phyloP scores from a whole-genome alignment of 2,113 vertebrate genomes.

The Microcebus jonahi region DNA sequence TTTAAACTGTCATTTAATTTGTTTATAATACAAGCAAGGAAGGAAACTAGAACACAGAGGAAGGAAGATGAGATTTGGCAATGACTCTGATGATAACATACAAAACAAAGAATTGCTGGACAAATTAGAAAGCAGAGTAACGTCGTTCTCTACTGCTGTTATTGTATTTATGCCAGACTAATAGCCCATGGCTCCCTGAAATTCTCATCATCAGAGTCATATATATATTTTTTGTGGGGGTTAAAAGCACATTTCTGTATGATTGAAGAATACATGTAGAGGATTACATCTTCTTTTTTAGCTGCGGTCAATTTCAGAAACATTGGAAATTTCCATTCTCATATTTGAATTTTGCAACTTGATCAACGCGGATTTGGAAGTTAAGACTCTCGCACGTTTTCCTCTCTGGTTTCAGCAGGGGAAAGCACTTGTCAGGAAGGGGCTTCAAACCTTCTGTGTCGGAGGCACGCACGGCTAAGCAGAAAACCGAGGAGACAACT shows the following conservation, averaged over 20 bases:
- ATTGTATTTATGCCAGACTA: neutral
- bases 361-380: rapidly evolving
- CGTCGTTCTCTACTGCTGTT: neutral
- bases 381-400: neutral
- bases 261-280: neutral
- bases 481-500: neutral
- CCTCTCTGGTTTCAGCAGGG: neutral
- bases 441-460: neutral
- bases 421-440: neutral
- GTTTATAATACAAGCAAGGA: neutral
- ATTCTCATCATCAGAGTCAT: neutral
- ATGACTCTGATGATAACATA: neutral
- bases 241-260: neutral
- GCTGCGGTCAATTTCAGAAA: neutral
- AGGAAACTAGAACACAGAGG: neutral
- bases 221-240: neutral
- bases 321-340: neutral
- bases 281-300: neutral
- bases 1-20: neutral
- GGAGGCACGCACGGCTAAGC: rapidly evolving
- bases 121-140: no score
- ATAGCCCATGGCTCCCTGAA: neutral
- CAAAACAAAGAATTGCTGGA: neutral
- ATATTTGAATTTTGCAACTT: neutral
- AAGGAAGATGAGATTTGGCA: neutral